Conservation (phyloP, 2,888 invertebrate species). For the Cerceris ruficornis region DNA sequence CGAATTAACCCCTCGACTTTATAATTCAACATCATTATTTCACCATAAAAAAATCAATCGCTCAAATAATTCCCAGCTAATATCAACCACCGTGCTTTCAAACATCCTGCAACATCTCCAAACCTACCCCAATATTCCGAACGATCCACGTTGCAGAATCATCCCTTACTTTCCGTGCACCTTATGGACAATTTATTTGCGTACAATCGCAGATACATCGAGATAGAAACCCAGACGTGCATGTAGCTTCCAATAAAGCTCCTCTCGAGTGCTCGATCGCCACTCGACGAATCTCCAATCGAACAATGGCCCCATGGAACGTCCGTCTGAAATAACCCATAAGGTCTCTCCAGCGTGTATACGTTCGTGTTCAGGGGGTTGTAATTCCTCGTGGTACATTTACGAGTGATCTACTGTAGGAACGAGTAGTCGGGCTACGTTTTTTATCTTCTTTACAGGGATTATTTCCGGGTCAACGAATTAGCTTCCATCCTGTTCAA, state of each 20-base stretch:
- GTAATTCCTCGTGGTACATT: constrained; percentile 38
- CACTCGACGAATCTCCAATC: constrained; percentile 70
- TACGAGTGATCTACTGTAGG: constrained; percentile 12
- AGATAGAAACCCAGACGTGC: constrained; percentile 33
- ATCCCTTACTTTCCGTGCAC: too few species aligned
- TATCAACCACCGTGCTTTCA: too few species aligned
- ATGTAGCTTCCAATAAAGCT: constrained; percentile 72
- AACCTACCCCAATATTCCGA: too few species aligned
- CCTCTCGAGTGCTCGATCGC: constrained; percentile 66
- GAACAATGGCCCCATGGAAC: constrained; percentile 68
- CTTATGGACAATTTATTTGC: too few species aligned
- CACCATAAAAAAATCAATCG: too few species aligned
- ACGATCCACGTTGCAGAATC: too few species aligned
- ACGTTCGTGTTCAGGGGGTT: not conserved
- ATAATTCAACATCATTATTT: too few species aligned
- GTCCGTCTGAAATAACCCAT: constrained; percentile 70
- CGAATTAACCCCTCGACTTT: too few species aligned
- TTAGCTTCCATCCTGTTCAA: constrained; percentile 57
- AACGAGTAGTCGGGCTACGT: constrained; percentile 22
- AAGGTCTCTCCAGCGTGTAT: constrained; percentile 51
- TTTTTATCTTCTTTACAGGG: constrained; percentile 66
- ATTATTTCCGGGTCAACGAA: constrained; percentile 72
- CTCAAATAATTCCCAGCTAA: too few species aligned
- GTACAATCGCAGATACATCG: not conserved
- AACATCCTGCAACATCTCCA: too few species aligned